Evolutionary conservation across 2,797 vertebrate genomes (phyloP), one percentile per base, ranked within the genome.

Genomic region (Otolemur crassicaudatus): DNA sequence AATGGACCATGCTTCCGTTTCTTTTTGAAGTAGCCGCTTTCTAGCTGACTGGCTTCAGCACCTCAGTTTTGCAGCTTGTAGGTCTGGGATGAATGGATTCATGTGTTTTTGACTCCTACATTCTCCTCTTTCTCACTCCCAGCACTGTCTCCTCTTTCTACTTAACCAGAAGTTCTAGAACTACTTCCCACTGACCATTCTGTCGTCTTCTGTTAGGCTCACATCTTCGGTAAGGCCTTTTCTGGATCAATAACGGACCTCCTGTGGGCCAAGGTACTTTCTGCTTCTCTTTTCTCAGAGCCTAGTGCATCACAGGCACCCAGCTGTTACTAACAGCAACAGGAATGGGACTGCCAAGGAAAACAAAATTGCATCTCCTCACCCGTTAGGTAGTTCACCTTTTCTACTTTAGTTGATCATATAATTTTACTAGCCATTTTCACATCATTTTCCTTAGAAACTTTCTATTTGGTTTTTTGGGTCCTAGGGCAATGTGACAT

Each of bases 261-360:
- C 83, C 37, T n/a, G 61, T 85, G 67, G 82, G 61, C 19, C 77
- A 93, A 79, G 27, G 14, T 37, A 17, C 40, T 85, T 60, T 89
- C n/a, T 65, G 56, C 40, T 61, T 81, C 13, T 94, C 25, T 87
- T 93, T 96, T 77, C 37, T 53, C 13, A 87, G 49, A 80, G 5
- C 40, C 61, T 34, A 79, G 75, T 92, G 49, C 46, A 53, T 53
- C 43, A 23, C 43, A 69, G 65, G 40, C 43, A 31, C 58, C 80
- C 84, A 94, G 58, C 56, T 91, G 86, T 83, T 88, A 70, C 85
- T 89, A 96, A 94, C n/a, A 93, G 72, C 81, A 76, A 14, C 34
- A 11, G 82, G 37, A 88, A 73, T n/a, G 16, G 84, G 72, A 56
- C 12, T 37, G 12, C 43, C 37, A 75, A 43, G 61, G 49, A 87